Conservation (phyloP, 2,797 vertebrate genomes). For the Pseudochirops cupreus region DNA sequence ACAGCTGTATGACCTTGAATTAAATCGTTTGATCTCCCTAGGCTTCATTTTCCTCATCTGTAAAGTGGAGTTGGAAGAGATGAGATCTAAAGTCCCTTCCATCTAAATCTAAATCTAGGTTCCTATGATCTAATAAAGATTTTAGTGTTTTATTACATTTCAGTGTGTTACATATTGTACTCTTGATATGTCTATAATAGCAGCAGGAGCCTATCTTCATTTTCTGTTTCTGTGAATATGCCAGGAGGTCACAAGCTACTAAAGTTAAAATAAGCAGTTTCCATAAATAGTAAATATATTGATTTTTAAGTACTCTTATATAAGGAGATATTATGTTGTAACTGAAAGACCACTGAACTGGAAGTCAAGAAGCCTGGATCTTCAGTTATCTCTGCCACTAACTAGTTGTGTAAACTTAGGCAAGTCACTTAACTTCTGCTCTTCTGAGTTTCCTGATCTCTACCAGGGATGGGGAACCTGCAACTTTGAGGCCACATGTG, state of each 20-base stretch:
- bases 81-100: neutral
- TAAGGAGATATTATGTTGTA: neutral
- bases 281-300: neutral
- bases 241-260: neutral
- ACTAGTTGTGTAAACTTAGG: neutral
- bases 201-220: neutral
- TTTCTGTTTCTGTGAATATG: conserved; percentile 22
- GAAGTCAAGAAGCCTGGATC: neutral
- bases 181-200: accelerated
- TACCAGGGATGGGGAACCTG: no score
- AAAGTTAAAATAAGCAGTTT: neutral
- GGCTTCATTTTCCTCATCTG: neutral
- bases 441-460: neutral
- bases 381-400: neutral
- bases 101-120: neutral
- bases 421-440: neutral
- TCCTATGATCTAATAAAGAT: neutral
- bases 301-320: neutral
- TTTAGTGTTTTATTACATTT: neutral
- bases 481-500: no score
- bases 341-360: neutral
- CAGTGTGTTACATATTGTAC: neutral
- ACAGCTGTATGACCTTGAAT: neutral
- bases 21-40: neutral
- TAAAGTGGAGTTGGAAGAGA: neutral